These are phyloP conservation scores for Bombus polaris DNA, from an alignment of 1,140 invertebrate species.

Conservation along the genomic window DNA sequence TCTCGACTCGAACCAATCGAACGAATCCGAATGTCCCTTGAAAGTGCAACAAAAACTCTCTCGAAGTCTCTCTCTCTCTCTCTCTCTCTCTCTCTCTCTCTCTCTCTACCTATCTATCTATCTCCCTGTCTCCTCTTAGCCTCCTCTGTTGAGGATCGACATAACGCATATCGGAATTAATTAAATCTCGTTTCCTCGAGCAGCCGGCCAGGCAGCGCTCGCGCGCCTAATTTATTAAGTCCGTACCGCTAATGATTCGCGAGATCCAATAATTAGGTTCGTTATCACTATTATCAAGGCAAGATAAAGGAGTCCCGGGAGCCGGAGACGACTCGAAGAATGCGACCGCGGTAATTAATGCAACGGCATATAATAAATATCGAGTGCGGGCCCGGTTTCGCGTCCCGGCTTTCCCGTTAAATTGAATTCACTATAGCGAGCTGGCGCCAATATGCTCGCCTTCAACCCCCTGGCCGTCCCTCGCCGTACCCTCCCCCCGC, in stretches of 20 bases:
- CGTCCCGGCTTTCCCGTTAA: constrained; percentile 73
- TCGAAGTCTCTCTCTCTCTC: not conserved
- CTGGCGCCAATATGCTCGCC: constrained; percentile 71
- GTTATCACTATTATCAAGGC: constrained; percentile 71
- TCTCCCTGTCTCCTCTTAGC: not conserved
- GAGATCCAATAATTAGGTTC: constrained; percentile 71
- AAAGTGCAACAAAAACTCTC: constrained; percentile 21
- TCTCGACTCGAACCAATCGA: not conserved
- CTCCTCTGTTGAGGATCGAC: constrained; percentile 29
- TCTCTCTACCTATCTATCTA: not conserved
- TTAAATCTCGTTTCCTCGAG: constrained; percentile 65
- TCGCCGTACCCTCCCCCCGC: constrained; percentile 40
- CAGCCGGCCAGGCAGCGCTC: constrained; percentile 24
- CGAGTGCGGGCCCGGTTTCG: constrained; percentile 76
- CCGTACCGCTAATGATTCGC: constrained; percentile 66
- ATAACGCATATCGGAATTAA: constrained; percentile 63
- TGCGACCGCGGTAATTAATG: constrained; percentile 78
- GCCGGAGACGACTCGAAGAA: constrained; percentile 62
- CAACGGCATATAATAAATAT: constrained; percentile 78
- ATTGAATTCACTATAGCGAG: constrained; percentile 75
- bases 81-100: not conserved
- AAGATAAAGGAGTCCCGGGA: constrained; percentile 65
- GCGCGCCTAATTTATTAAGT: constrained; percentile 70
- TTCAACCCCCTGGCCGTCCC: constrained; percentile 48
- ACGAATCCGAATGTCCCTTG: constrained; percentile 5